Base-by-base conservation (phyloP, 2,888 invertebrate species). In the Apamea epomidion region DNA sequence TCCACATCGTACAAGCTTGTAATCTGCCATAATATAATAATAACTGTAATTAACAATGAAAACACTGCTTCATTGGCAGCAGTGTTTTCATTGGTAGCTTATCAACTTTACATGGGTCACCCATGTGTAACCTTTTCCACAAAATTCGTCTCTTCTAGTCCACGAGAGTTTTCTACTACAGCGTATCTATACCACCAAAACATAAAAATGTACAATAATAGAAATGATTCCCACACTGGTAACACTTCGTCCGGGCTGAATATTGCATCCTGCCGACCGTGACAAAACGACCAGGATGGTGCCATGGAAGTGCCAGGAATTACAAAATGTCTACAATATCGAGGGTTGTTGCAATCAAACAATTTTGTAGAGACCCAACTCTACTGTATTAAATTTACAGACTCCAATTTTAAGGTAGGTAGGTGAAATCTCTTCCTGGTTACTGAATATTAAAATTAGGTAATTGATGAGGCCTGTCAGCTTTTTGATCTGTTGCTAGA, bases 191-290 rank as follows among this genome's bases (percentile, higher is more conserved):
- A 54, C 5, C 29, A n/a, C 8, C 4, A 18, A 78, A 42, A 73
- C 3, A 25, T 21, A 21, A 4, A 87, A 76, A 7, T n/a, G 42
- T 76, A 76, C 78, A 84, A 76, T 84, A 64, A 78, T 51, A 71
- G 16, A 75, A 85, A 74, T 69, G 3, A 32, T 29, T 69, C 37
- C 10, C 42, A 45, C 25, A 7, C 16, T 81, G 86, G 84, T 78
- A 89, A 88, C 82, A 88, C 80, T 83, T 75, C 75, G 73, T 81
- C 90, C 91, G 76, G 81, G 76, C 82, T 76, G 82, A 86, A 78
- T 76, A 84, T 89, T 92, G 92, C 92, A 92, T 94, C 93, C 94
- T 89, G 89, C 84, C 81, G 90, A 81, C 88, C 89, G 76, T 85
- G 84, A 84, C 74, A 82, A 78, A 78, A 77, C 80, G 54, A 86